Evolutionary conservation across 1,140 invertebrate species (phyloP).

Genomic region (Drosophila melanica): DNA sequence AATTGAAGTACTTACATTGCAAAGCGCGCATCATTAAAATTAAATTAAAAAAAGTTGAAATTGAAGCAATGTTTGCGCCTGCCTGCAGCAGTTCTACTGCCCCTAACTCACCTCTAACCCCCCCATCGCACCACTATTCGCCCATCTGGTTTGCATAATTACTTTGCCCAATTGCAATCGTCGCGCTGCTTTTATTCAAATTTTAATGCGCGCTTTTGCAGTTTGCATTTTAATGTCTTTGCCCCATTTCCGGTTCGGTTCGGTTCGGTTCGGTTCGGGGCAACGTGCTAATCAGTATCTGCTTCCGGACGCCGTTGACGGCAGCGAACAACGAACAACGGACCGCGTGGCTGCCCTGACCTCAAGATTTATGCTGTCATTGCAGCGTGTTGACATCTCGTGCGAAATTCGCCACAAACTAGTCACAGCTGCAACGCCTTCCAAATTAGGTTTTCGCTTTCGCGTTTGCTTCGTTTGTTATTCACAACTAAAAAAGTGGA

Average conservation of each 20-base stretch:
- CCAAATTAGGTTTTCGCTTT: slow-evolving; percentile 35
- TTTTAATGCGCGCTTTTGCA: slow-evolving; percentile 36
- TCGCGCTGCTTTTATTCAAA: slow-evolving; percentile 39
- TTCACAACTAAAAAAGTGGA: background rate
- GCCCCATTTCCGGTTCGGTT: slow-evolving; percentile 24
- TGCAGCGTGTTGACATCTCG: slow-evolving; percentile 47
- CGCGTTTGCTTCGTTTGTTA: background rate
- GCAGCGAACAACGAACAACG: background rate
- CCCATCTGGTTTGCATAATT: slow-evolving; percentile 45
- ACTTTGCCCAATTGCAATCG: slow-evolving; percentile 42
- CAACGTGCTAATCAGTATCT: slow-evolving; percentile 38
- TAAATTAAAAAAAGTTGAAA: slow-evolving; percentile 56
- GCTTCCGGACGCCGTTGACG: slow-evolving; percentile 14
- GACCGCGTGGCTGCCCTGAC: slow-evolving; percentile 17
- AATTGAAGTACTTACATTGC: slow-evolving; percentile 57
- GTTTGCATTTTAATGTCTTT: slow-evolving; percentile 46
- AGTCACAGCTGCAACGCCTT: slow-evolving; percentile 30
- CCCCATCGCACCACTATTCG: background rate
- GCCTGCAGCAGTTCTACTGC: background rate
- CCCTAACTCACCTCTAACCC: background rate
- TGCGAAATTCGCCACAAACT: slow-evolving; percentile 32
- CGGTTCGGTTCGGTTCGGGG: background rate
- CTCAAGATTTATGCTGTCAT: slow-evolving; percentile 49
- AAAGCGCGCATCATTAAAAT: slow-evolving; percentile 64
- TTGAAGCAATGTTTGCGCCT: slow-evolving; percentile 23